Evolutionary conservation across 2,797 vertebrate genomes (phyloP).

Genomic region (Sebastiscus albofasciatus): DNA sequence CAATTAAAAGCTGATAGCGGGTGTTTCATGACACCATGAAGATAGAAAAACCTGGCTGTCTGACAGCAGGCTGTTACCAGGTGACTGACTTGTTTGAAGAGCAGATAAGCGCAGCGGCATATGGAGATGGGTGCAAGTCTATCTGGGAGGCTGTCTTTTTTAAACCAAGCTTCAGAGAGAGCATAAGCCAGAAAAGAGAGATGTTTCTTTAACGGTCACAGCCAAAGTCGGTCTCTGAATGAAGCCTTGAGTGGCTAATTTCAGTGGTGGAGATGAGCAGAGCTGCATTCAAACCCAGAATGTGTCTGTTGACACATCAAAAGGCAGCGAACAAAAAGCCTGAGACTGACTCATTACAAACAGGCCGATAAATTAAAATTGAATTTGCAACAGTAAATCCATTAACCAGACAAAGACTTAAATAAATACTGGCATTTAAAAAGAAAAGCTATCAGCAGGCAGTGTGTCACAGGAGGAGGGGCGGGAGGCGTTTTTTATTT

Average conservation of each 20-base stretch:
- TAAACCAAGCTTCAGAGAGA: conserved; percentile 39
- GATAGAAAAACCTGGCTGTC: conserved; percentile 34
- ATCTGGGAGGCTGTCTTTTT: conserved; percentile 39
- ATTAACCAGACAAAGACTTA: conserved; percentile 28
- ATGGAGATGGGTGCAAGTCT: conserved; percentile 23
- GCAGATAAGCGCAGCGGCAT: conserved; percentile 41
- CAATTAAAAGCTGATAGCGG: conserved; percentile 49
- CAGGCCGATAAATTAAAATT: conserved; percentile 23
- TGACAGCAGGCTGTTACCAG: conserved; percentile 32
- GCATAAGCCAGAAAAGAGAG: conserved; percentile 21
- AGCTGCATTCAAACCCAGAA: conserved; percentile 29
- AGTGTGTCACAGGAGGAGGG: background rate
- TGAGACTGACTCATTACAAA: conserved; percentile 21
- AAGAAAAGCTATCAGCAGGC: conserved; percentile 29
- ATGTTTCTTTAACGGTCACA: conserved; percentile 38
- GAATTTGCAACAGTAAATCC: conserved; percentile 22
- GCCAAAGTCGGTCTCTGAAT: conserved; percentile 45
- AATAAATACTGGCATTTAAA: conserved; percentile 46
- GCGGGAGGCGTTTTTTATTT: background rate
- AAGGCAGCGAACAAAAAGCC: conserved; percentile 13
- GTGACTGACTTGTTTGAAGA: conserved; percentile 53
- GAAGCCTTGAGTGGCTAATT: conserved; percentile 35
- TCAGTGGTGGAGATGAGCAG: background rate
- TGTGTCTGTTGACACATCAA: conserved; percentile 37
- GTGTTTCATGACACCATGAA: conserved; percentile 26